These are phyloP conservation scores for Bombus waltoni DNA, from an alignment of 1,140 invertebrate genomes.

Conservation along the genomic window DNA sequence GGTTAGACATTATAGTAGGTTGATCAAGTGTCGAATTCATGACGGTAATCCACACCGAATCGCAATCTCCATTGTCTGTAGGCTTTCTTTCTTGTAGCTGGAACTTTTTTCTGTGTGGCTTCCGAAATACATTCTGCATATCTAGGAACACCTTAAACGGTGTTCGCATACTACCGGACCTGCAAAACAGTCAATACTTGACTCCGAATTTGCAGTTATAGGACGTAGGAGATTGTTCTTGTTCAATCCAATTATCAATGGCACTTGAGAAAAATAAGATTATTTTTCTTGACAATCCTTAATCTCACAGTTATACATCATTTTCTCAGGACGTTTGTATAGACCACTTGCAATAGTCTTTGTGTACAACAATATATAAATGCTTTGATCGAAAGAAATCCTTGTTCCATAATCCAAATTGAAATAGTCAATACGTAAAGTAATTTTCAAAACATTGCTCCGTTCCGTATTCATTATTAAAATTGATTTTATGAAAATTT, in stretches of 20 bases:
- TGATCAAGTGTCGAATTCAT: constrained; percentile 56
- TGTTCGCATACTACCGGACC: constrained; percentile 73
- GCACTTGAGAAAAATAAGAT: constrained; percentile 24
- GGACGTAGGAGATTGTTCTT: constrained; percentile 28
- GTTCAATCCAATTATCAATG: constrained; percentile 46
- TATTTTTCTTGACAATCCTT: constrained; percentile 45
- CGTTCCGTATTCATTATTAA: constrained; percentile 1
- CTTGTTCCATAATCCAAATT: constrained; percentile 25
- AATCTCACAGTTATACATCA: constrained; percentile 34
- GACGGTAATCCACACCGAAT: constrained; percentile 63
- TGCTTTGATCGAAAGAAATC: constrained; percentile 15
- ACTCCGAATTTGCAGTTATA: constrained; percentile 64
- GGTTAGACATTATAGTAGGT: constrained; percentile 31
- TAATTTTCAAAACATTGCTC: constrained; percentile 11
- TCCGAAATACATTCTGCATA: constrained; percentile 72
- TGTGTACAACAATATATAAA: background rate
- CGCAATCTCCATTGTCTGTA: constrained; percentile 36
- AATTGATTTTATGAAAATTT: constrained; percentile 8
- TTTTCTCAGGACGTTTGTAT: constrained; percentile 13
- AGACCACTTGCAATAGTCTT: background rate
- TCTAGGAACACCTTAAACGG: constrained; percentile 74
- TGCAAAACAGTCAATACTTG: constrained; percentile 79
- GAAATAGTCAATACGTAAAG: constrained; percentile 11
- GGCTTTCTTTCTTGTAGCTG: constrained; percentile 47
- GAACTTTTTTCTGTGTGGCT: constrained; percentile 55